Base-by-base conservation (phyloP, 1,140 invertebrate species). In the Drosophila athabasca region DNA sequence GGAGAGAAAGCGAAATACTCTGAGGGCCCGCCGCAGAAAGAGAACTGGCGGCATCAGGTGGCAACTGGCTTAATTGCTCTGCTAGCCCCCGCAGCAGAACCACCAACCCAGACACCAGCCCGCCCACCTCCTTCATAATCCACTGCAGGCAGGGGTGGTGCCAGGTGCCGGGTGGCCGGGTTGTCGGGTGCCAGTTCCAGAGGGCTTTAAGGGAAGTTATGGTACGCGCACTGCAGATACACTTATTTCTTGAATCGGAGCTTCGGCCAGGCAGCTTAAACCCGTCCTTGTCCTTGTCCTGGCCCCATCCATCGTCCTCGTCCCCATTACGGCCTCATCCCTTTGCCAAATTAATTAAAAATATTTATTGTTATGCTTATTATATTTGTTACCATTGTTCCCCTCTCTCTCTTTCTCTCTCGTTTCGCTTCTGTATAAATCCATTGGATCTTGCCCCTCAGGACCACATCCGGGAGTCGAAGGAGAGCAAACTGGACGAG, bases 401-500 rank as follows among this genome's bases (percentile, higher is more conserved):
- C 24, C 17, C 29, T 1, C 19, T 39, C 31, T 45, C 6, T 35
- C 31, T 15, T 29, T 15, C 19, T 51, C 24, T 26, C 24, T 26
- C 24, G 24, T 26, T 26, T 26, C 5, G 3, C 24, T 26, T 26
- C 24, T 26, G 24, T 26, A 26, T 26, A 26, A 26, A 6, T 6
- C 48, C 52, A 22, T 79, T 70, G 54, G 49, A 71, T 58, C 39
- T 60, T 49, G 53, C 53, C 39, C 64, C 50, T 6, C 92, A 97
- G 96, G 96, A 96, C 79, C 95, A 96, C 90, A 95, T 97, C 72
- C 93, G 95, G 2, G 95, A 96, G 78, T 97, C 96, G 2, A 94
- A 95, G 61, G 95, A 96, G 82, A 94, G 95, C 79, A 93, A 95
- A 41, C 91, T 96, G 62, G 95, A 96, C 87, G 94, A 95, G 69